phyloP scores from a whole-genome alignment of 2,888 invertebrate genomes.

The Cordilura impudica region DNA sequence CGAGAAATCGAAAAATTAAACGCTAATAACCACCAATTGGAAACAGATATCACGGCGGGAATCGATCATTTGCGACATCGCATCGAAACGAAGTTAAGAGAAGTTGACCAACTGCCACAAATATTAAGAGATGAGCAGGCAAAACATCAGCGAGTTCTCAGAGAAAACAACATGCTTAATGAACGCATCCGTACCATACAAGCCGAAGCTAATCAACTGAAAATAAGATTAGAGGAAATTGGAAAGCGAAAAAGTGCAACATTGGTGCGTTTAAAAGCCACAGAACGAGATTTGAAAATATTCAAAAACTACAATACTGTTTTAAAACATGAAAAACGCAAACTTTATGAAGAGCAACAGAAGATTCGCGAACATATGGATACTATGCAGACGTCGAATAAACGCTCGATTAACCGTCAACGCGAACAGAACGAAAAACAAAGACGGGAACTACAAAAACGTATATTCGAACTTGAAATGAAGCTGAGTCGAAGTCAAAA shows the following conservation, averaged over 20 bases:
- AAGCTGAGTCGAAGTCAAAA: conserved; percentile 75
- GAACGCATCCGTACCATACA: conserved; percentile 70
- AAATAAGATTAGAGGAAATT: conserved; percentile 73
- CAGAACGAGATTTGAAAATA: conserved; percentile 73
- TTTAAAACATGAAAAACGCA: conserved; percentile 72
- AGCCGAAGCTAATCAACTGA: conserved; percentile 68
- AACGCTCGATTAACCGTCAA: conserved; percentile 72
- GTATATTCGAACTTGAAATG: conserved; percentile 74
- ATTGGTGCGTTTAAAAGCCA: conserved; percentile 69
- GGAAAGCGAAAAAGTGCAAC: conserved; percentile 69
- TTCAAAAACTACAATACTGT: conserved; percentile 73
- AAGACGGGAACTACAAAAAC: conserved; percentile 73
- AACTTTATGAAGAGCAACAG: conserved; percentile 69
- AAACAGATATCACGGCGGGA: conserved; percentile 72
- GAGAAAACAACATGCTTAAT: conserved; percentile 71
- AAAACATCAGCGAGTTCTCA: conserved; percentile 71
- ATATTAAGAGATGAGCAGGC: conserved; percentile 72
- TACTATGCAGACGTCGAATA: conserved; percentile 68
- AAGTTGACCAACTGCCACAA: conserved; percentile 72
- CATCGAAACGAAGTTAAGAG: conserved; percentile 72
- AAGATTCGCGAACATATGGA: conserved; percentile 71
- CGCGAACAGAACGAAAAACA: conserved; percentile 75
- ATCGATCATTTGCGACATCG: conserved; percentile 72
- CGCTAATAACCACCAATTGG: conserved; percentile 72
- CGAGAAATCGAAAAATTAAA: conserved; percentile 74